phyloP scores from a whole-genome alignment of 1,140 invertebrate species.

The Ctenoplectra terminalis region DNA sequence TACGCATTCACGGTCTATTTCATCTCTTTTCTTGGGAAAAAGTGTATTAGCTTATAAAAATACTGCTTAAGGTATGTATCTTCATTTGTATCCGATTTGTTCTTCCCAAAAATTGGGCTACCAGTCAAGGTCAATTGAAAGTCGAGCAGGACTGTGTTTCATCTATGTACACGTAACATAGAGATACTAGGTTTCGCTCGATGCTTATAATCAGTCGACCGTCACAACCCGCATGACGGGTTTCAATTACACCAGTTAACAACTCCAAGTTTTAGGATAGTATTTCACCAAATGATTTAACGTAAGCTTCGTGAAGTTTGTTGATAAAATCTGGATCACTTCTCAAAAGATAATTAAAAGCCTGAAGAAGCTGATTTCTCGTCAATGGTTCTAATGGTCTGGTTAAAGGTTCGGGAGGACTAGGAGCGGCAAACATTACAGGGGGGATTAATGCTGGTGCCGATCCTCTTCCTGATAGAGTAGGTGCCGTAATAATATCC shows the following conservation, averaged over 20 bases:
- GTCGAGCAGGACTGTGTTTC: conserved; percentile 47
- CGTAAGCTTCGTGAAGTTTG: conserved; percentile 94
- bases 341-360: conserved; percentile 93
- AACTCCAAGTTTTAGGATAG: conserved; percentile 81
- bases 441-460: conserved; percentile 90
- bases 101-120: conserved; percentile 29
- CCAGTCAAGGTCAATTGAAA: conserved; percentile 55
- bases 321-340: conserved; percentile 93
- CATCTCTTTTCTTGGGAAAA: conserved; percentile 44
- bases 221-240: conserved; percentile 61
- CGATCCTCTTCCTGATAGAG: conserved; percentile 76
- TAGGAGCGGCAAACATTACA: conserved; percentile 89
- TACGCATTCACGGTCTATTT: not conserved
- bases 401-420: conserved; percentile 75
- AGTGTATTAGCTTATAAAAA: conserved; percentile 77
- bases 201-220: conserved; percentile 57
- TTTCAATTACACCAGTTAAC: conserved; percentile 26
- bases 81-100: conserved; percentile 45
- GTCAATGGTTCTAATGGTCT: conserved; percentile 89
- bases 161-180: conserved; percentile 54
- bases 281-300: conserved; percentile 91
- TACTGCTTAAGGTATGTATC: conserved; percentile 75
- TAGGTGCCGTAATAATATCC: conserved; percentile 70
- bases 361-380: conserved; percentile 93
- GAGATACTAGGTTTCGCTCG: conserved; percentile 57